Percentiles rank a stretch among this genome's conserved stretches.
phyloP scores from a whole-genome alignment of 2,888 invertebrate species.

The Drosophila diplacantha region DNA sequence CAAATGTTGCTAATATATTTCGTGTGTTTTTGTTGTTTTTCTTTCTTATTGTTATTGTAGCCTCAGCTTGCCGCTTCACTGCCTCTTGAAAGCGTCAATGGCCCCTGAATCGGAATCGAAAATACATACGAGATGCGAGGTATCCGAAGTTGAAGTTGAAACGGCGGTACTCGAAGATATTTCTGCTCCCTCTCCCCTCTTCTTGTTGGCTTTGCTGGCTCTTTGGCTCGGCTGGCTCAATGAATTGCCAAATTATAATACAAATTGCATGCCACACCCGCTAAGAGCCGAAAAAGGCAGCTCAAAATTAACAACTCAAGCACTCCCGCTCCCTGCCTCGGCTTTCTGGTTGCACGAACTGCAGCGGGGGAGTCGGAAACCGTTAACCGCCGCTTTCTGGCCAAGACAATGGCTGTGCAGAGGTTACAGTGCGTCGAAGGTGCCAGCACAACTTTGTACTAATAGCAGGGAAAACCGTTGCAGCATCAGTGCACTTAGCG shows the following conservation, averaged over 20 bases:
- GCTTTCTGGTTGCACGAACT: conserved; percentile 12
- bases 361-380: conserved; percentile 10
- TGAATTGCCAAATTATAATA: conserved; percentile 67
- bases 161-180: conserved; percentile 2
- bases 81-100: conserved; percentile 60
- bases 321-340: conserved; percentile 36
- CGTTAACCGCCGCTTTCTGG: conserved; percentile 5
- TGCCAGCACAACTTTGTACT: neutral
- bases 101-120: conserved; percentile 37
- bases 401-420: conserved; percentile 22
- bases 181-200: conserved; percentile 14
- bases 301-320: conserved; percentile 17
- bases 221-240: conserved; percentile 20
- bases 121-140: conserved; percentile 9
- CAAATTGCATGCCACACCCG: conserved; percentile 65
- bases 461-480: neutral
- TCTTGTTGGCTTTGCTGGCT: neutral
- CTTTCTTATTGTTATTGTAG: conserved; percentile 5
- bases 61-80: conserved; percentile 55
- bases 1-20: conserved; percentile 18
- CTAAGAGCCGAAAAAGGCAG: conserved; percentile 10
- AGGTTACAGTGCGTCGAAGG: conserved; percentile 7
- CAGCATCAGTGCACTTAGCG: neutral
- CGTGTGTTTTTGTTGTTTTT: conserved; percentile 5
- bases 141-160: conserved; percentile 9